Conservation (phyloP, 1,140 invertebrate genomes). For the Sminthurinus signatus region DNA sequence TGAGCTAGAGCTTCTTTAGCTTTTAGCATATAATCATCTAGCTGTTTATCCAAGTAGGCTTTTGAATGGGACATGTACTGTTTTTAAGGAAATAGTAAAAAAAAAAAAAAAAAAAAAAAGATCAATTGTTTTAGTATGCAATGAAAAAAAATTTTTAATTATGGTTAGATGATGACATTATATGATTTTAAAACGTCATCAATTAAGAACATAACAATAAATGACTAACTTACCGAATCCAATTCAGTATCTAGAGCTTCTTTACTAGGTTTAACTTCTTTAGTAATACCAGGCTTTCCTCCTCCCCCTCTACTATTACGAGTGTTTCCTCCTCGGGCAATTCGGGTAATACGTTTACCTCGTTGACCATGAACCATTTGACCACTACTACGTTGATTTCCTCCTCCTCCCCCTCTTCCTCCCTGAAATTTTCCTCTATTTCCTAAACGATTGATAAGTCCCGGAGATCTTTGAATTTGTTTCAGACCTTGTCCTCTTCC, state of each 20-base stretch:
- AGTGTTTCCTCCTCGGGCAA: not conserved
- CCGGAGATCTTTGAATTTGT: not conserved
- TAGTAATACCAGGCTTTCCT: not conserved
- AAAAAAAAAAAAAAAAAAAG: too few relatives aligned
- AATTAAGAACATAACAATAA: too few relatives aligned
- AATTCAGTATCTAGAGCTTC: constrained; percentile 1
- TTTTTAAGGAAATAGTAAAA: too few relatives aligned
- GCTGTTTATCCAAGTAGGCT: constrained; percentile 28
- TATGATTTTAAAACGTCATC: too few relatives aligned
- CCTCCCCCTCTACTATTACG: not conserved
- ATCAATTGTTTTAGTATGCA: too few relatives aligned
- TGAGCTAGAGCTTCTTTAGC: not conserved
- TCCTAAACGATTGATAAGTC: not conserved
- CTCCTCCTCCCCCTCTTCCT: not conserved
- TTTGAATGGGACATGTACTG: constrained; percentile 36
- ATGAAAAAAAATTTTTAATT: too few relatives aligned
- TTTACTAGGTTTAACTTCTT: not conserved
- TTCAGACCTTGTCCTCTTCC: not conserved
- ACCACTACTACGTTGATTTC: too few relatives aligned
- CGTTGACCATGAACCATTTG: not conserved
- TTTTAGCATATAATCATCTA: constrained; percentile 30
- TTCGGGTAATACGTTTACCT: not conserved
- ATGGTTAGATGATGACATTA: too few relatives aligned
- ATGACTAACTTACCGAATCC: not conserved
- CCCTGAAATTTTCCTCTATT: not conserved